Base-by-base conservation (phyloP, 2,888 invertebrate genomes). In the Drosophila engyochracea region DNA sequence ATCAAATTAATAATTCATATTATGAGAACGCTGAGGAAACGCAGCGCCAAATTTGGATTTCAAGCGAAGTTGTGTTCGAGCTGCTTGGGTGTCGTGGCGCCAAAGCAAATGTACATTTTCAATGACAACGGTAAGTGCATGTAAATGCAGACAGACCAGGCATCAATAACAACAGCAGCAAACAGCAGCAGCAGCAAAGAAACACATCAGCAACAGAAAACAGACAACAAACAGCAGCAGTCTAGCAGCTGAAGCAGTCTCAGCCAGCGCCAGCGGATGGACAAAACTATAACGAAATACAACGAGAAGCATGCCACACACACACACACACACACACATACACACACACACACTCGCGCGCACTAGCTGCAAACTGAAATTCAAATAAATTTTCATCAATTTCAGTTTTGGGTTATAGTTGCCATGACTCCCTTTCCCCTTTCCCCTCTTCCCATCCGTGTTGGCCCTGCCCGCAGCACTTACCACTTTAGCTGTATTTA, bases 81-180 rank as follows among this genome's bases (percentile, higher is more conserved):
- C 35, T 55, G 31, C 25, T 52, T 39, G 60, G 39, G 57, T 37
- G n/a, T 33, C 44, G 39, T 63, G 59, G 63, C 53, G 70, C 60
- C 68, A 71, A 76, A 70, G 74, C 79, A 86, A 89, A 89, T 89
- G 82, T 89, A 79, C 75, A 86, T 89, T 74, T 89, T 75, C 91
- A 91, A 86, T 86, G 91, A 91, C 91, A 86, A 79, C 85, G 90
- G 76, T 86, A 86, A 86, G 91, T 91, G 86, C 91, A 86, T 86
- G 90, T 86, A 91, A 90, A 91, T 87, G 89, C 86, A 73, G 69
- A 67, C 71, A 57, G 7, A 47, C 4, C 39, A 4, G 47, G 16
- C 47, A 47, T 22, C 47, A 47, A n/a, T 54, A 59, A 49, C 57
- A 25, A 47, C 60, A 44, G 62, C 39, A 22, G 14, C 52, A 59